Evolutionary conservation across 1,140 invertebrate genomes (phyloP), one percentile per base, ranked within the genome.

Genomic region (Portunus trituberculatus): DNA sequence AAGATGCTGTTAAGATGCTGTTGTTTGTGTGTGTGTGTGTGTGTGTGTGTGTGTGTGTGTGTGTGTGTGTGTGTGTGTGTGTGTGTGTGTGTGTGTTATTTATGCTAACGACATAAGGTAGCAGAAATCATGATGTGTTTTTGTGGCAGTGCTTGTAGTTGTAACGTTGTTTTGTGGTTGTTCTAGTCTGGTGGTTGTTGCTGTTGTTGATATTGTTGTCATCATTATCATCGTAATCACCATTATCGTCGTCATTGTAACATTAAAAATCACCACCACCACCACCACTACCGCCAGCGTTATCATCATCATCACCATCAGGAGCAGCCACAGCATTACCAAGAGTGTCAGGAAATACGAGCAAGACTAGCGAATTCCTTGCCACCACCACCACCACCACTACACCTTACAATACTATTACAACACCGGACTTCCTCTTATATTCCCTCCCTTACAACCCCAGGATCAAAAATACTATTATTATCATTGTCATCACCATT

Each of bases 1-100:
- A 59, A 59, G 52, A 59, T 59, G 16, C 52, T 59, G 52, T 59
- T 59, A 2, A 59, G 16, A 39, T 39, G 39, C 6, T 39, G 6
- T 39, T 20, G 83, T n/a, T 28, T 84, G 83, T 84, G 6, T 84
- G 83, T 84, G 83, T 84, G 83, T 84, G 83, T 84, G 83, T n/a
- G 83, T 84, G 83, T 84, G 83, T 86, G 83, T 86, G 83, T 86
- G 83, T 86, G 83, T 86, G 83, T 86, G 83, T 86, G 83, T 86
- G 83, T 86, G 83, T 20, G 83, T n/a, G 6, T 84, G 83, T 84
- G 6, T 84, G 83, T 84, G 83, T 84, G 83, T 84, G 83, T 84
- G 83, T n/a, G 83, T 84, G 83, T 84, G 83, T 86, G 83, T 86
- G 83, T 86, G 83, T 86, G 83, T 86, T 14, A n/a, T 20, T 28